phyloP scores from a whole-genome alignment of 2,797 vertebrate genomes.

The Babyrousa celebensis region DNA sequence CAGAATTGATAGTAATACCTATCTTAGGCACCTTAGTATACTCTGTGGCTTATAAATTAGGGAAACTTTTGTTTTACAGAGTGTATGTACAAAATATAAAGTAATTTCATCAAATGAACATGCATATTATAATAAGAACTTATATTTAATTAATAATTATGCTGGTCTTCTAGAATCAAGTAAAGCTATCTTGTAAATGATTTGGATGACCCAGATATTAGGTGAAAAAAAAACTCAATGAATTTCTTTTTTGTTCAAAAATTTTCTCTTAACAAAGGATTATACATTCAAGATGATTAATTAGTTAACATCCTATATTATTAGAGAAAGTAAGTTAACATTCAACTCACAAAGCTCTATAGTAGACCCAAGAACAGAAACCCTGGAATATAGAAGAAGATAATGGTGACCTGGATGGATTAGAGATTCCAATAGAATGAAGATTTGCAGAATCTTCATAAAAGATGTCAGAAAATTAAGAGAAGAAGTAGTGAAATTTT shows the following conservation, averaged over 20 bases:
- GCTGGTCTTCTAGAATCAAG: slow-evolving; percentile 6
- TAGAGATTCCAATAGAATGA: background rate
- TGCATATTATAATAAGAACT: background rate
- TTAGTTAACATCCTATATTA: slow-evolving; percentile 15
- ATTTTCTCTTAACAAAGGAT: slow-evolving; percentile 36
- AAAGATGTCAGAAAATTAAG: background rate
- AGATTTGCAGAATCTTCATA: slow-evolving; percentile 22
- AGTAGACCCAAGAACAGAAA: background rate
- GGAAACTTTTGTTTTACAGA: background rate
- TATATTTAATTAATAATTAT: background rate
- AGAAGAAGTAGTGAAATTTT: background rate
- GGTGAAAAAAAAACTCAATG: background rate
- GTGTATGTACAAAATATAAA: background rate
- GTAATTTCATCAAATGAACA: slow-evolving; percentile 7
- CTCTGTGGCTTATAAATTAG: slow-evolving; percentile 44
- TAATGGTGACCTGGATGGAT: background rate
- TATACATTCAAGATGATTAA: background rate
- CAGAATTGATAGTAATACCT: background rate
- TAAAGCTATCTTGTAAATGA: background rate
- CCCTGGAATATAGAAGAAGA: background rate
- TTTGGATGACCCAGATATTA: slow-evolving; percentile 18
- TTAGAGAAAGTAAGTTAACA: background rate
- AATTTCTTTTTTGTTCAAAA: background rate
- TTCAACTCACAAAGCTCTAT: background rate
- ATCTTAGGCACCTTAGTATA: background rate